These are phyloP conservation scores for Camelus dromedarius DNA, from an alignment of 2,113 vertebrate genomes.

Conservation along the genomic window DNA sequence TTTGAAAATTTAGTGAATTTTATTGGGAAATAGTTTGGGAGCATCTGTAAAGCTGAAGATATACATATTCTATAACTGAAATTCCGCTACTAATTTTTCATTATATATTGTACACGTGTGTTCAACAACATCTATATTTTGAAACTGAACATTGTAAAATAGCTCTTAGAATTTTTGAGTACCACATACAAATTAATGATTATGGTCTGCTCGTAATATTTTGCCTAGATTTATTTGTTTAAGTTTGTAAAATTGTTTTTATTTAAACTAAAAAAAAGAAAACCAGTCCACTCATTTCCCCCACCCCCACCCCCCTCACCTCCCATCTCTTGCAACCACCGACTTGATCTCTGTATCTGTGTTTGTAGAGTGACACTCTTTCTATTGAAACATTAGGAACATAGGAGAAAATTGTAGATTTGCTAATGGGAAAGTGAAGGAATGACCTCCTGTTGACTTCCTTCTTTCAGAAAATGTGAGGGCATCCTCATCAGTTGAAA, in stretches of 20 bases:
- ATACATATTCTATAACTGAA: not conserved
- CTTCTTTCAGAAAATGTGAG: not conserved
- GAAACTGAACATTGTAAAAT: not conserved
- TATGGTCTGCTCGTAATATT: not conserved
- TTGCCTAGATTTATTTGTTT: not conserved
- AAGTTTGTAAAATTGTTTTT: not conserved
- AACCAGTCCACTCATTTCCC: not conserved
- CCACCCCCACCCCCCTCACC: not conserved
- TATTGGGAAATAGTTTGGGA: not conserved
- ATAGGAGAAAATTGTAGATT: not conserved
- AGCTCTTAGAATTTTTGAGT: not conserved
- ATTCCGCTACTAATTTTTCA: not conserved
- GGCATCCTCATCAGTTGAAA: not conserved
- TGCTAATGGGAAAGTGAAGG: not conserved
- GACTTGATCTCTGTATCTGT: not conserved
- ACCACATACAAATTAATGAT: not conserved
- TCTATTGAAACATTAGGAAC: not conserved
- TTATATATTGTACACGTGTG: not conserved
- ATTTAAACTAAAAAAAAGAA: not conserved
- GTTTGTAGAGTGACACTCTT: not conserved
- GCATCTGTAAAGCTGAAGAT: not conserved
- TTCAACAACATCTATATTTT: not conserved
- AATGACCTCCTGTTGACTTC: not conserved
- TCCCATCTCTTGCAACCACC: not conserved
- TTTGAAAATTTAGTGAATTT: not conserved